Base-by-base conservation (phyloP, 2,888 invertebrate species). In the Cordilura impudica region DNA sequence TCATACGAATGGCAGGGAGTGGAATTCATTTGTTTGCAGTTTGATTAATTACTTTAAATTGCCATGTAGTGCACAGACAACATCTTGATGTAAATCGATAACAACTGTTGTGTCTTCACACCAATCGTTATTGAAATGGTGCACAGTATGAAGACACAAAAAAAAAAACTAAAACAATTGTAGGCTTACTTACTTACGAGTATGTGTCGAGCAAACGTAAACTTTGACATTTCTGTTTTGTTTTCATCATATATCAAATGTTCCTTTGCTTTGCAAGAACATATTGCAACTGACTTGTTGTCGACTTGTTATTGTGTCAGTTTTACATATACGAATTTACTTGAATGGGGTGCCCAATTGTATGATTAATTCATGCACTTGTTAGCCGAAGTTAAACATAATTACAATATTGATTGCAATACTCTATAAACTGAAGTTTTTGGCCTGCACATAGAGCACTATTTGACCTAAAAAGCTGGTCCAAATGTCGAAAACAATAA, bases 21-120 rank as follows among this genome's bases (percentile, higher is more conserved):
- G 19, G 14, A 43, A 56, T 19, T 31, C 49, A 69, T 67, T 49
- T 51, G 72, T 29, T 58, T 58, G 35, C 58, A 43, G 35, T 65
- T 69, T 78, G 69, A 78, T 71, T 78, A 74, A 74, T 78, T 78
- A 58, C 66, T 61, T 66, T 71, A 78, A 74, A 71, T 74, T 74
- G 49, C 16, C 56, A 66, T 51, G 21, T 23, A 39, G 26, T 19
- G 54, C 53, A 54, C 39, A 71, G 60, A 73, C 66, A 78, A 61
- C 69, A 71, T 74, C 66, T 78, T 69, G 63, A 53, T 65, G 65
- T 16, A 12, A 63, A 65, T 65, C 78, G 78, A 65, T 73, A 58
- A 16, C 49, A 56, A 54, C 23, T 47, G 49, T 39, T 47, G 26
- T 8, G 39, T 10, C 47, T 73, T 16, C 35, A 19, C 61, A 67